A percentile compares a stretch with the other conserved stretches of the same genome.
Conservation (phyloP, 2,797 vertebrate genomes). For the Lacerta bilineata region DNA sequence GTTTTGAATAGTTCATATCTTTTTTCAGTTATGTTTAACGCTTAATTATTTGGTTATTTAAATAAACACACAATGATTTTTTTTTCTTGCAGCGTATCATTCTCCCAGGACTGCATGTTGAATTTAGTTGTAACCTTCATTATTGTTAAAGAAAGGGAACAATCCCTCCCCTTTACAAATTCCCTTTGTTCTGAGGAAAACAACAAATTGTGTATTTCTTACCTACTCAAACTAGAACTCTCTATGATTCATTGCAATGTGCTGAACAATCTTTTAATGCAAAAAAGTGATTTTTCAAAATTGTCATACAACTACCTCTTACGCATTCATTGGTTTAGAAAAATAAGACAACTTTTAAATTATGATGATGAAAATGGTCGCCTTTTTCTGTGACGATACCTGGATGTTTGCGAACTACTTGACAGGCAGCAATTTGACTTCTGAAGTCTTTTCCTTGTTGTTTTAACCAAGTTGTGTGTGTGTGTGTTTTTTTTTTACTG, state of each 20-base stretch:
- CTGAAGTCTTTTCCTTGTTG: not conserved
- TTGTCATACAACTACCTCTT: not conserved
- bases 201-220: not conserved
- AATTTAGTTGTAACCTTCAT: slow-evolving; percentile 35
- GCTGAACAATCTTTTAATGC: slow-evolving; percentile 31
- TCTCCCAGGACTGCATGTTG: not conserved
- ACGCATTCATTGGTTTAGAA: not conserved
- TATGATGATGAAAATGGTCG: not conserved
- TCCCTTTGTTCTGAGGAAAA: slow-evolving; percentile 13
- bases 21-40: rapidly evolving
- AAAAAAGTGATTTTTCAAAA: slow-evolving; percentile 29
- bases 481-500: too few species aligned
- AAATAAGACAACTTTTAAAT: too few species aligned
- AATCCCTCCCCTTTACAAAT: not conserved
- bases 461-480: too few species aligned
- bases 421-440: not conserved
- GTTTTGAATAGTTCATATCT: slow-evolving; percentile 10
- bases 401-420: not conserved
- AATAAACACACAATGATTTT: not conserved
- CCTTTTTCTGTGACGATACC: not conserved
- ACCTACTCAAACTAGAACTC: not conserved
- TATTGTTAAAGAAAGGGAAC: not conserved
- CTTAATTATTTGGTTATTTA: slow-evolving; percentile 8
- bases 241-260: not conserved
- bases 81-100: not conserved